Base-by-base conservation (phyloP, 2,888 invertebrate species). In the Acleris emargana region DNA sequence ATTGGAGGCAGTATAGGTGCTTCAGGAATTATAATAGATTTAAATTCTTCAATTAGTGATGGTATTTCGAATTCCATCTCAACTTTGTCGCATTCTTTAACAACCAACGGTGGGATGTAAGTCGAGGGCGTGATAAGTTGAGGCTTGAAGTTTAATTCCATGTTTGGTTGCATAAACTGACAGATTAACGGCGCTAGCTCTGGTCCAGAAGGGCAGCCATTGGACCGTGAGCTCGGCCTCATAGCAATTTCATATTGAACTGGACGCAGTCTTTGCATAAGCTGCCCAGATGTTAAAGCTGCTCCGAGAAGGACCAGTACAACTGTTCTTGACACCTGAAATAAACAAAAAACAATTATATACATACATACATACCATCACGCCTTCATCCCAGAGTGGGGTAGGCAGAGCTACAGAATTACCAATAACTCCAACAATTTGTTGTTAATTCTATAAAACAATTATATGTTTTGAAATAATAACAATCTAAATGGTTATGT, bases 101-200 rank as follows among this genome's bases (percentile, higher is more conserved):
- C 62, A 18, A 71, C 60, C 9, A 68, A 67, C 64, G 62, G 72
- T 58, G 60, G 66, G 45, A 57, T 52, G 51, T 57, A 66, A 11
- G 57, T 61, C 22, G 55, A 68, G 55, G 63, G 68, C 70, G 67
- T 16, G 50, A 73, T 71, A 50, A 72, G 59, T 64, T 68, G 69
- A 64, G 51, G 73, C 63, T 47, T 79, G 52, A 43, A 74, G 52
- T 28, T 83, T 80, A 20, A 80, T 78, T 16, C 82, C 81, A 70
- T 81, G 76, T 54, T 82, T 25, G 53, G 64, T 9, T 43, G 81
- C 32, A 81, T 59, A 42, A 77, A 73, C 18, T 73, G 74, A 4
- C 76, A 68, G 60, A 73, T 67, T 43, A 71, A 67, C 7, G 72
- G 71, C 5, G 72, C 71, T n/a, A 67, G 57, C 45, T 67, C 73